Base-by-base conservation (phyloP, 1,140 invertebrate species). In the Charaxes varanes region DNA sequence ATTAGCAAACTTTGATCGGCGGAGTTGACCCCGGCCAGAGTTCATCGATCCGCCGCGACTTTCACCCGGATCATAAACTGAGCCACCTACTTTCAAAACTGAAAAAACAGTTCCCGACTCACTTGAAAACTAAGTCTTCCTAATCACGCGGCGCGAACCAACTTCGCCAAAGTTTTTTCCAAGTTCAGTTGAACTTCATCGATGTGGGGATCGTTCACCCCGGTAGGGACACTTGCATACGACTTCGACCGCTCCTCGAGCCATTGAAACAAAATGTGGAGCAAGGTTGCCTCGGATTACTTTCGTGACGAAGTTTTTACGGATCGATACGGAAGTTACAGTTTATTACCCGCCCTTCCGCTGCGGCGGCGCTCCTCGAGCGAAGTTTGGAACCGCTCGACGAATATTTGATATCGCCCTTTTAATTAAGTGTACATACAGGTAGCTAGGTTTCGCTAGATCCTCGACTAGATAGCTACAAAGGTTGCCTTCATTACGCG, bases 31-130 rank as follows among this genome's bases (percentile, higher is more conserved):
- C 71, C 62, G 62, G 58, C 53, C 44, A 50, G 62, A 62, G 76
- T 68, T 79, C 73, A 82, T 82, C 76, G 78, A 80, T 82, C 78
- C 62, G 68, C 53, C 43, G 58, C 67, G 72, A 82, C 78, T 82
- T 80, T 80, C 78, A 78, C 78, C 70, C 72, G 73, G 66, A 76
- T 79, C 71, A 78, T 79, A 80, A 83, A 83, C 73, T 80, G 66
- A 83, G 73, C 73, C 78, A 80, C 79, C 76, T 61, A 83, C 76
- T 83, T 83, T 79, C 72, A 72, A 79, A 83, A 79, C 74, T 80
- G 72, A 72, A 82, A 82, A 72, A 73, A 73, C 73, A 71, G 70
- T 79, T 76, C 66, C 61, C 66, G 62, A 72, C 73, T 78, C 62
- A 76, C 70, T 80, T 80, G 67, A 77, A 68, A 83, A 83, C 76